phyloP scores from a whole-genome alignment of 2,797 vertebrate species.

The Urocyon cinereoargenteus region DNA sequence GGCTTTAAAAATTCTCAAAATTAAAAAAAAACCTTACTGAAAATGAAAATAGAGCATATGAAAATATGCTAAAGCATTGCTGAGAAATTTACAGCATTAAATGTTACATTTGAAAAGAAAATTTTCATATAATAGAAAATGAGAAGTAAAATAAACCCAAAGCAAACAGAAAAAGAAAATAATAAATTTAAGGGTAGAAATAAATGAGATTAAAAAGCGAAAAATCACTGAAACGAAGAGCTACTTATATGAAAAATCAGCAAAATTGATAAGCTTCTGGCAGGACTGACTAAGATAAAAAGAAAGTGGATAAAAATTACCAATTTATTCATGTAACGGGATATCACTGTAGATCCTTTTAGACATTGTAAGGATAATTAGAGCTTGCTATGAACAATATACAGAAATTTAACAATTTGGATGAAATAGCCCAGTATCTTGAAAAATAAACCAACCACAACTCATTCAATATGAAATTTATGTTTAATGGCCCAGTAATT shows the following conservation, averaged over 20 bases:
- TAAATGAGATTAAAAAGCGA: background rate
- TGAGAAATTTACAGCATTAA: background rate
- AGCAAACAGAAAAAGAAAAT: background rate
- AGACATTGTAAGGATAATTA: background rate
- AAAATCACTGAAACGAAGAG: slow-evolving; percentile 7
- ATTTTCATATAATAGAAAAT: background rate
- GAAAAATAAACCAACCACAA: background rate
- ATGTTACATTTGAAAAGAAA: background rate
- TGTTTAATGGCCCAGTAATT: background rate
- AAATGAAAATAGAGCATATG: background rate
- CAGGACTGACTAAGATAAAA: background rate
- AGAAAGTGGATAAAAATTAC: background rate
- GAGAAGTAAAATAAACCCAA: background rate
- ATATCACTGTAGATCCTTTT: background rate
- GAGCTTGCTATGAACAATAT: background rate
- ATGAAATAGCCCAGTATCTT: background rate
- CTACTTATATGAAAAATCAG: background rate
- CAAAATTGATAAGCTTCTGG: background rate
- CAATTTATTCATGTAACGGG: background rate
- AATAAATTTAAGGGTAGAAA: slow-evolving; percentile 3
- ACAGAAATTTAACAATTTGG: background rate
- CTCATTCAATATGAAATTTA: background rate
- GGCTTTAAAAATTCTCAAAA: background rate
- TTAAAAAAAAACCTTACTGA: background rate
- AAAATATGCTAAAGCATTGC: background rate